A percentile compares a stretch with the other conserved stretches of the same genome.
Evolutionary conservation across 2,888 invertebrate genomes (phyloP).

Genomic region (Suillia variegata): DNA sequence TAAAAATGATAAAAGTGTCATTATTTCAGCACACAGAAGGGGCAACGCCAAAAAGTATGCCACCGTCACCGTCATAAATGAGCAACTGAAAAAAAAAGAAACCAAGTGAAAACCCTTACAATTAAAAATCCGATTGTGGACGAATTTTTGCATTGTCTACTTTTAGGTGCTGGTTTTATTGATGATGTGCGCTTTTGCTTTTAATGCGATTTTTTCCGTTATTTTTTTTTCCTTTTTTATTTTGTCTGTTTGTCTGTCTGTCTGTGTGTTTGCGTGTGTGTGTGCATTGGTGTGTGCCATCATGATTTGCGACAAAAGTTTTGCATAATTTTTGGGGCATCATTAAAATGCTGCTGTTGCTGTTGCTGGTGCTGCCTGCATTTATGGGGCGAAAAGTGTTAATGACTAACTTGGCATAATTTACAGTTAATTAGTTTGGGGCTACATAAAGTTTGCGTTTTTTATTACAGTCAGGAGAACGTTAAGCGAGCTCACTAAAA

Average conservation of each 20-base stretch:
- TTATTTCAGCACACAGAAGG: neutral
- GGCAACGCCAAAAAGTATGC: neutral
- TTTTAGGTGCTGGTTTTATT: slow-evolving; percentile 20
- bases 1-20: slow-evolving; percentile 13
- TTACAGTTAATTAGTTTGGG: slow-evolving; percentile 14
- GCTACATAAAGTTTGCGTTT: too few relatives aligned
- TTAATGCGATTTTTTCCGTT: neutral
- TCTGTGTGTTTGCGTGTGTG: too few relatives aligned
- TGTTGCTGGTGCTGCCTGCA: too few relatives aligned
- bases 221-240: neutral
- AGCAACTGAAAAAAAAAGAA: too few relatives aligned
- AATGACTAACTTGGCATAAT: slow-evolving; percentile 3
- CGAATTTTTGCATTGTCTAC: slow-evolving; percentile 10
- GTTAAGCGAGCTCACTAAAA: too few relatives aligned
- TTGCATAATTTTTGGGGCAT: slow-evolving; percentile 7
- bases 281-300: too few relatives aligned
- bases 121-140: too few relatives aligned
- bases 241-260: neutral
- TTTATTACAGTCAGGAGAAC: neutral
- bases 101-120: too few relatives aligned
- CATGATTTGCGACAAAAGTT: slow-evolving; percentile 7
- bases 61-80: neutral
- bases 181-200: slow-evolving; percentile 12
- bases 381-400: neutral
- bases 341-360: neutral